Conservation (phyloP, 2,797 vertebrate genomes). For the Anniella stebbinsi region DNA sequence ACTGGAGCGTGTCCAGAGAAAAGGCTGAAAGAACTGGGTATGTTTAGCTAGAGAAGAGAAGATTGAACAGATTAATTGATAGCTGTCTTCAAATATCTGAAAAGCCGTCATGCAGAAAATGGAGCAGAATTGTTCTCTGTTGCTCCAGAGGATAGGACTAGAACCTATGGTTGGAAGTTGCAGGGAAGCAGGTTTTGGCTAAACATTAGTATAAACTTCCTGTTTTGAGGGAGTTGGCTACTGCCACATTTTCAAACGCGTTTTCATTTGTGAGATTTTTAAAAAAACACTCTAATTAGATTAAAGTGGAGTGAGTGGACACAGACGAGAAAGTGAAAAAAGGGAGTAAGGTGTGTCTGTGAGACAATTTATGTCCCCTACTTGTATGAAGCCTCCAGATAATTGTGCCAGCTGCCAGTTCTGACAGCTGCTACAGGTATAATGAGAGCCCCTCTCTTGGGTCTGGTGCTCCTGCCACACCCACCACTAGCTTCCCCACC, state of each 20-base stretch:
- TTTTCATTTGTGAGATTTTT: slow-evolving; percentile 60
- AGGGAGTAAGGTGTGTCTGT: neutral
- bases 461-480: neutral
- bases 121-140: too few species aligned
- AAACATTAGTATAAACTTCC: too few species aligned
- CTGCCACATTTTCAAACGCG: slow-evolving; percentile 48
- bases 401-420: neutral
- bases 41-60: too few species aligned
- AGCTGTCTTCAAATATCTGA: too few species aligned
- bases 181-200: too few species aligned
- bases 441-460: neutral
- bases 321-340: slow-evolving; percentile 16
- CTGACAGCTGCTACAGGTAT: neutral
- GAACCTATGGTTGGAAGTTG: too few species aligned
- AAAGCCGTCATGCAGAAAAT: too few species aligned
- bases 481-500: neutral
- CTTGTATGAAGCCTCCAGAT: neutral
- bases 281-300: slow-evolving; percentile 70
- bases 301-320: slow-evolving; percentile 41
- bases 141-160: too few species aligned
- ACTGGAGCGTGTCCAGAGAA: too few species aligned
- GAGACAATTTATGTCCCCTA: neutral
- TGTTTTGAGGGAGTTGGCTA: slow-evolving; percentile 32
- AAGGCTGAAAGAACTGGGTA: too few species aligned
- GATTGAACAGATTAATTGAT: too few species aligned